Evolutionary conservation across 2,888 invertebrate genomes (phyloP), one percentile per base, ranked within the genome.

Genomic region (Teleiodes luculella): DNA sequence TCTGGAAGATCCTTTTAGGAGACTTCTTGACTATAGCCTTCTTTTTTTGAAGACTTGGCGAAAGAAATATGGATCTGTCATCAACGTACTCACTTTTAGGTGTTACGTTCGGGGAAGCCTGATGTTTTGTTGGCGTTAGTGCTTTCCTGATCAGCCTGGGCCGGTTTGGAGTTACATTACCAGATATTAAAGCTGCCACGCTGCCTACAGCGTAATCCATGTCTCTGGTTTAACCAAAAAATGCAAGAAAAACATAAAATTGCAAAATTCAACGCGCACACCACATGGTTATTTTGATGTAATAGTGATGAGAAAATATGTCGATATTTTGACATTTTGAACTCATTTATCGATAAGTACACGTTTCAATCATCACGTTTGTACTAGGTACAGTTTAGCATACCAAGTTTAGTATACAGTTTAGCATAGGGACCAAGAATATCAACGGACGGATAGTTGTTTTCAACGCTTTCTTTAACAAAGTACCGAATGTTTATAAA

Each of bases 151-250:
- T 50, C 8, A 89, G 71, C 71, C 85, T 91, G 0, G 88, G 87
- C 20, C 92, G 84, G 61, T 89, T 91, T 6, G 91, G 90, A 1
- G 91, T 91, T 35, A 89, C 89, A 57, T 88, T 86, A 46, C 92
- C 92, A 14, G 91, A 86, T 69, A 92, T 86, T 62, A 92, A 73
- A 58, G 91, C 92, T 56, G 92, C 91, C 55, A 92, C 81, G 70
- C 92, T 90, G 54, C 92, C 92, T 36, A 92, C 76, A 30, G 90
- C 83, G 72, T 90, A 91, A 76, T 90, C 90, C 90, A 90, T 90
- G 36, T 59, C 63, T 54, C 54, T 46, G 55, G 30, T 51, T 57
- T 50, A 50, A 13, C 45, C 30, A 14, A 30, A 49, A 53, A 45
- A 50, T 31, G 16, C n/a, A 8, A 49, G 30, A 36, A 46, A 45